These are phyloP conservation scores for Cyprinella venusta DNA, from an alignment of 2,797 vertebrate species.

Conservation along the genomic window DNA sequence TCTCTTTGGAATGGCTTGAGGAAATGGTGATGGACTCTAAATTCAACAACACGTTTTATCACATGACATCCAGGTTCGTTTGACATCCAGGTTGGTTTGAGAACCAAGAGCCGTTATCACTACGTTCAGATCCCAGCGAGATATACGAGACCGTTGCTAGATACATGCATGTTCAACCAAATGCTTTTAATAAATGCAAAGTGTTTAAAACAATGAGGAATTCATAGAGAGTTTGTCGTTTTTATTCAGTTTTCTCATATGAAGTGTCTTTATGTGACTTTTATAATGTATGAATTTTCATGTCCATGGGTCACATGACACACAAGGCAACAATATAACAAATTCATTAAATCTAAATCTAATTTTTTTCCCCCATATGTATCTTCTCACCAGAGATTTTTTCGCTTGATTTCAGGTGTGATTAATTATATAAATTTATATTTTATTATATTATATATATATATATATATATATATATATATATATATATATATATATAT, in stretches of 20 bases:
- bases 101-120: neutral
- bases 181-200: constrained; percentile 20
- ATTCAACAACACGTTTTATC: no score
- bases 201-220: neutral
- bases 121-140: neutral
- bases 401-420: neutral
- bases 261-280: neutral
- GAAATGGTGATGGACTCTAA: neutral
- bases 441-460: no score
- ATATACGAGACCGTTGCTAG: neutral
- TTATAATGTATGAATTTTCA: neutral
- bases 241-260: neutral
- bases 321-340: no score
- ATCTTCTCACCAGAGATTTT: neutral
- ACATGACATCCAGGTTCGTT: no score
- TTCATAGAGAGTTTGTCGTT: neutral
- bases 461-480: neutral
- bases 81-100: no score
- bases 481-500: no score
- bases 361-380: neutral
- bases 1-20: neutral
- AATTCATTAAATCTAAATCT: no score
- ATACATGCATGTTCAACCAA: neutral
- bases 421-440: neutral
- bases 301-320: neutral